phyloP scores from a whole-genome alignment of 2,797 vertebrate genomes.

The Anguilla pacifica region DNA sequence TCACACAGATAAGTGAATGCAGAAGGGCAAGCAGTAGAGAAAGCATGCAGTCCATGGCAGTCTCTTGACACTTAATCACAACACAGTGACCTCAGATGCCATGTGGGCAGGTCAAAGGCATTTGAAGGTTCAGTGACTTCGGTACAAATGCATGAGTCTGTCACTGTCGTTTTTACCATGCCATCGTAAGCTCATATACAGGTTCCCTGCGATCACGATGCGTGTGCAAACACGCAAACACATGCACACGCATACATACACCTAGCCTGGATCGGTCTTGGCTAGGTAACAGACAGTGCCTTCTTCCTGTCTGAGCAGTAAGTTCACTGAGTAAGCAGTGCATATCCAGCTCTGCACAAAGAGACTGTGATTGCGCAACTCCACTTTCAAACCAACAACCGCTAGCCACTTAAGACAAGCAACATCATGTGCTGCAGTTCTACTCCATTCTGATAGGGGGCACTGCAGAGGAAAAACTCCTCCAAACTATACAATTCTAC shows the following conservation, averaged over 20 bases:
- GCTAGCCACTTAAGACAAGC: neutral
- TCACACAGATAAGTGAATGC: neutral
- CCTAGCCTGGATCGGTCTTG: neutral
- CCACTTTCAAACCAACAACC: slow-evolving; percentile 15
- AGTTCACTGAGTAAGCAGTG: neutral
- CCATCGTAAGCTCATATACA: neutral
- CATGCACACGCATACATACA: neutral
- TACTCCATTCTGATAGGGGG: slow-evolving; percentile 15
- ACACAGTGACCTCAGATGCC: slow-evolving; percentile 4
- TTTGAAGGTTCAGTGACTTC: neutral
- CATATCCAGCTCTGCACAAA: neutral
- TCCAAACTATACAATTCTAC: neutral
- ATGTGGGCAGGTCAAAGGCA: slow-evolving; percentile 6
- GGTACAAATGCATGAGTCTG: neutral
- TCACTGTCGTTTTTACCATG: neutral
- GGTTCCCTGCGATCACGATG: neutral
- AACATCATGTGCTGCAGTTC: neutral
- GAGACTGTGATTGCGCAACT: neutral
- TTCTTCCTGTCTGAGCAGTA: neutral
- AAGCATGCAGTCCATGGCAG: neutral
- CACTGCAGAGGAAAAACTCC: neutral
- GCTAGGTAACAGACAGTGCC: neutral
- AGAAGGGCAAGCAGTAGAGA: neutral
- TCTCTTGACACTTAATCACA: neutral
- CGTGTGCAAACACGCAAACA: neutral